phyloP scores from a whole-genome alignment of 2,888 invertebrate genomes.

The Pachymerium ferrugineum region DNA sequence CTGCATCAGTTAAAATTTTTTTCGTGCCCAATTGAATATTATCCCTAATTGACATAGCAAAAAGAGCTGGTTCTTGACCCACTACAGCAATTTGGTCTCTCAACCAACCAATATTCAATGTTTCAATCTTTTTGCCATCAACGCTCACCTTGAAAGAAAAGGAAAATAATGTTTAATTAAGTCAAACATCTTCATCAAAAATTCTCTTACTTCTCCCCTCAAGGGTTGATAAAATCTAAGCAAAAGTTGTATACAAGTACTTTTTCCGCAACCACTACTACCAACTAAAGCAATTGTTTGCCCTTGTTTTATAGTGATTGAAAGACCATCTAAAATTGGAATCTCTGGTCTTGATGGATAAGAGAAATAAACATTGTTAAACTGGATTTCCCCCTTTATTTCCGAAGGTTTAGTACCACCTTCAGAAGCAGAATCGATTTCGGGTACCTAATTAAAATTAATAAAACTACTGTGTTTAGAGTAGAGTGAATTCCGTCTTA shows the following conservation, averaged over 20 bases:
- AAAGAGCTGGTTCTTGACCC: conserved; percentile 59
- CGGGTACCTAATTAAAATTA: conserved; percentile 51
- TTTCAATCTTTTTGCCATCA: conserved; percentile 51
- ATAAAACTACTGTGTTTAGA: neutral
- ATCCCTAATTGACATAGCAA: conserved; percentile 52
- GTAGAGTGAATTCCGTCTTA: conserved; percentile 39
- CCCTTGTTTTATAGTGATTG: conserved; percentile 38
- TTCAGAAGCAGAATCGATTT: conserved; percentile 62
- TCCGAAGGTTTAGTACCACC: conserved; percentile 57
- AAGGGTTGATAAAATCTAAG: conserved; percentile 68
- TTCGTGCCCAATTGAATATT: conserved; percentile 52
- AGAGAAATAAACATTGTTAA: conserved; percentile 63
- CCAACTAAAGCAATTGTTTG: conserved; percentile 42
- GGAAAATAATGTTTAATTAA: neutral
- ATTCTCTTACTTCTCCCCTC: conserved; percentile 48
- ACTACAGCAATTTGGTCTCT: conserved; percentile 49
- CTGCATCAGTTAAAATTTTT: conserved; percentile 47
- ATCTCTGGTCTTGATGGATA: conserved; percentile 73
- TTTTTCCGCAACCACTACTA: conserved; percentile 46
- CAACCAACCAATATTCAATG: conserved; percentile 51
- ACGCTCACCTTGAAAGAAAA: conserved; percentile 43
- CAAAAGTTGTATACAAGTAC: conserved; percentile 44
- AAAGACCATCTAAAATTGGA: conserved; percentile 48
- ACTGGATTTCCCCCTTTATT: conserved; percentile 59
- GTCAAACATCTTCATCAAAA: no score